These are phyloP conservation scores for Emydura subglobosa DNA, from an alignment of 2,113 vertebrate species.

Conservation along the genomic window DNA sequence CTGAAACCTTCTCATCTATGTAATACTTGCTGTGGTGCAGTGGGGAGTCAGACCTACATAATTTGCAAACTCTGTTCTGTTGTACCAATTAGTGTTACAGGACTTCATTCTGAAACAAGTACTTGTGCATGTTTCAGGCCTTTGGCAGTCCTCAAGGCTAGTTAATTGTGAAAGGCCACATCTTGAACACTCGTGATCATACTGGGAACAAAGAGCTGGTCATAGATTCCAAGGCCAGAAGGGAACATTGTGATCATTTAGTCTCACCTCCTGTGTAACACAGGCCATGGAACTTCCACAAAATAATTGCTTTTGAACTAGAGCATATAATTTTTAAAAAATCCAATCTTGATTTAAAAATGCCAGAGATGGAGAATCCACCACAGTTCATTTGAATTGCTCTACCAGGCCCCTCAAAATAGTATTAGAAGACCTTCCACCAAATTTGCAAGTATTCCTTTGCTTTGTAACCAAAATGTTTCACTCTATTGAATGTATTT, in stretches of 20 bases:
- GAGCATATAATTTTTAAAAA: background rate
- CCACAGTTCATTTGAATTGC: background rate
- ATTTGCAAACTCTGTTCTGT: background rate
- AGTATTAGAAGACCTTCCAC: background rate
- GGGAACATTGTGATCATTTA: background rate
- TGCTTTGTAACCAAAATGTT: background rate
- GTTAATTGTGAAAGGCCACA: background rate
- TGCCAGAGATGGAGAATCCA: background rate
- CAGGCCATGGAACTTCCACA: background rate
- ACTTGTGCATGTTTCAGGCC: background rate
- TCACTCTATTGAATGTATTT: background rate
- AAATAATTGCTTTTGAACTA: background rate
- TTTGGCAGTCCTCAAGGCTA: background rate
- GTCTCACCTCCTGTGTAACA: background rate
- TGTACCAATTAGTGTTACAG: background rate
- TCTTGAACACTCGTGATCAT: background rate
- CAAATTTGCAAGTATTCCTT: background rate
- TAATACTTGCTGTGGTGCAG: conserved; percentile 14
- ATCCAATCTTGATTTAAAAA: background rate
- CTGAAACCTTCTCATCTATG: background rate
- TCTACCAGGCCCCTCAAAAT: background rate
- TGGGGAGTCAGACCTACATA: background rate
- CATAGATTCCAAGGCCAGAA: background rate
- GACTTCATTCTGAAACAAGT: background rate
- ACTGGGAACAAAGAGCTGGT: background rate